Evolutionary conservation across 2,113 vertebrate species (phyloP), one percentile per base, ranked within the genome.

Genomic region (Corydoras maculifer): DNA sequence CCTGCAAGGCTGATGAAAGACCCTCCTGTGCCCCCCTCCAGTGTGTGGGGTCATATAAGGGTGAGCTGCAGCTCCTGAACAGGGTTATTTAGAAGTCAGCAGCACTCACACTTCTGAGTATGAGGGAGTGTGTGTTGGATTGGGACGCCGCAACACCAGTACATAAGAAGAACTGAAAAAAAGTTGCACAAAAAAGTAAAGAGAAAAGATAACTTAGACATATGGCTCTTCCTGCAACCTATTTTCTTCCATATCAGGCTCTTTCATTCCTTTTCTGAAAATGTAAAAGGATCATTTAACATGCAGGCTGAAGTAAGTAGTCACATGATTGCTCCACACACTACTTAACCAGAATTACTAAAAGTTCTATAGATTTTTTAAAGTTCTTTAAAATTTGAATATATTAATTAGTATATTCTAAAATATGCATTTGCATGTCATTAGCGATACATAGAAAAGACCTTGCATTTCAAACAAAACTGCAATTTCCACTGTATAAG

Each of bases 51-150:
- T 91, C 90, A 91, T 81, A 77, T 63, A 87, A 86, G 88, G 90
- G 90, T 91, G 89, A 78, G 86, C 88, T 86, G 84, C 83, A 79
- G 84, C 84, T 88, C 83, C 88, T 84, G 86, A 83, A 60, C 80
- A 83, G 88, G 90, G 90, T 91, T 91, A 91, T 87, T 83, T 85
- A 89, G 86, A 85, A 90, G 90, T 91, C 89, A 90, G 82, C 81
- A 83, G 77, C 83, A 83, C 90, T 88, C 86, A 84, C 81, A 81
- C 85, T 79, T 85, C 68, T 82, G 85, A 83, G 82, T 82, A 77
- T 68, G 67, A 76, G 81, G 84, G 12, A 72, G 18, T 25, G 57
- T 9, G 48, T 68, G 31, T 8, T 68, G 65, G 65, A 68, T 68
- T 54, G 10, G 65, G 87, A 90, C 7, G 35, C 35, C 4, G 35